Percentiles rank a stretch among this genome's conserved stretches.
Conservation (phyloP, 2,888 invertebrate genomes). For the Crocallis elinguaria region DNA sequence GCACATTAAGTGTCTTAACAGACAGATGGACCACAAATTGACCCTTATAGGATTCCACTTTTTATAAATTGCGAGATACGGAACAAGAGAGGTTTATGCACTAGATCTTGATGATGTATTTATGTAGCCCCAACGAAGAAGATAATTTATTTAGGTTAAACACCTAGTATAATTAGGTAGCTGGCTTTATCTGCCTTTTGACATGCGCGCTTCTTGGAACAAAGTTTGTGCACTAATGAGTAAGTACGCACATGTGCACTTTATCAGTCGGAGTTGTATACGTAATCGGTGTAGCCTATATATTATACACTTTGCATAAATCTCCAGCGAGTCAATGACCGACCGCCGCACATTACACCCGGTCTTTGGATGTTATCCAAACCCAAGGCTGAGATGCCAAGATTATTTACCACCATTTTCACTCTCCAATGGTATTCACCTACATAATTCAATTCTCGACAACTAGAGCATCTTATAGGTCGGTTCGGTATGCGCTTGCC, state of each 20-base stretch:
- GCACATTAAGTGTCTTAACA: too few species aligned
- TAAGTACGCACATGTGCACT: conserved; percentile 13
- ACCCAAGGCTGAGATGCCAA: conserved; percentile 27
- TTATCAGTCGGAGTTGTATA: conserved; percentile 15
- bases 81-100: too few species aligned
- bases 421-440: conserved; percentile 16
- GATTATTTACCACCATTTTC: conserved; percentile 20
- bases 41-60: too few species aligned
- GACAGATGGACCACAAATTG: too few species aligned
- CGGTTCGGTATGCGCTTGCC: conserved; percentile 32
- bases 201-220: conserved; percentile 5
- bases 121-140: too few species aligned
- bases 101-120: too few species aligned
- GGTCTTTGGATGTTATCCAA: conserved; percentile 49
- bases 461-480: conserved; percentile 17
- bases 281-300: conserved; percentile 11
- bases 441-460: conserved; percentile 7
- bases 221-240: conserved; percentile 4
- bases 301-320: conserved; percentile 44
- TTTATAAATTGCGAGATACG: too few species aligned
- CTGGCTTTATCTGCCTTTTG: background rate
- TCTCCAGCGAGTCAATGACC: conserved; percentile 58
- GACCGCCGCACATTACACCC: conserved; percentile 36
- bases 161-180: too few species aligned
- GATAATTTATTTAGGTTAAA: background rate